These are phyloP conservation scores for Lymantria dispar DNA, from an alignment of 2,888 invertebrate species.

Conservation along the genomic window DNA sequence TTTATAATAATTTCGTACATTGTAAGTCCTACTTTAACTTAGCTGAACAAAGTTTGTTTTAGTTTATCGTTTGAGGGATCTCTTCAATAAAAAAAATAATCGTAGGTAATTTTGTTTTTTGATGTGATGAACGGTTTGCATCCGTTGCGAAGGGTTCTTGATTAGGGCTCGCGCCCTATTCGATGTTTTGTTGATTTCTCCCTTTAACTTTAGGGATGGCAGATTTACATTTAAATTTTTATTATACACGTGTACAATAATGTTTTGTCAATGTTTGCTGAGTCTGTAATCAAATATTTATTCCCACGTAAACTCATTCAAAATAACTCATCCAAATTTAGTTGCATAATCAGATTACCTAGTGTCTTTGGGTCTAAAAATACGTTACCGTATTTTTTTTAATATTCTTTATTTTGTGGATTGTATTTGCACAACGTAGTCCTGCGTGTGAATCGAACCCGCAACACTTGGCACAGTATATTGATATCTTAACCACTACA, in stretches of 20 bases:
- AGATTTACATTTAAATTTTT: conserved; percentile 10
- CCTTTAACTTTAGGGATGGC: conserved; percentile 12
- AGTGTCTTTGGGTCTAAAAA: too few relatives aligned
- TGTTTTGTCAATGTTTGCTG: conserved; percentile 10
- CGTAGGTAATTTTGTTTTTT: conserved; percentile 22
- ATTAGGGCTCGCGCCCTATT: conserved; percentile 12
- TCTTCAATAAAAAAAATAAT: conserved; percentile 16
- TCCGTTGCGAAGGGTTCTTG: conserved; percentile 30
- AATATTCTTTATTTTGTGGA: too few relatives aligned
- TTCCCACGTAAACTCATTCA: conserved; percentile 3
- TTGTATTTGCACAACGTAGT: too few relatives aligned
- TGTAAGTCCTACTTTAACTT: conserved; percentile 3
- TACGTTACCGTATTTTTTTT: too few relatives aligned
- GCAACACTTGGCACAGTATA: too few relatives aligned
- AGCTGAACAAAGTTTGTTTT: neutral
- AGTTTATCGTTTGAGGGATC: conserved; percentile 1
- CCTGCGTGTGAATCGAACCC: too few relatives aligned
- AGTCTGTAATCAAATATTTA: conserved; percentile 1
- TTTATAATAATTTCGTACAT: neutral
- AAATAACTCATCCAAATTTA: neutral
- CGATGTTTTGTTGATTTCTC: conserved; percentile 24
- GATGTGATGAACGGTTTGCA: conserved; percentile 39
- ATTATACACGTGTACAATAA: conserved; percentile 10
- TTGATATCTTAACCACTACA: too few relatives aligned
- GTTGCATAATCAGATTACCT: neutral